Evolutionary conservation across 2,888 invertebrate genomes (phyloP), one percentile per base, ranked within the genome.

Genomic region (Pocota personata): DNA sequence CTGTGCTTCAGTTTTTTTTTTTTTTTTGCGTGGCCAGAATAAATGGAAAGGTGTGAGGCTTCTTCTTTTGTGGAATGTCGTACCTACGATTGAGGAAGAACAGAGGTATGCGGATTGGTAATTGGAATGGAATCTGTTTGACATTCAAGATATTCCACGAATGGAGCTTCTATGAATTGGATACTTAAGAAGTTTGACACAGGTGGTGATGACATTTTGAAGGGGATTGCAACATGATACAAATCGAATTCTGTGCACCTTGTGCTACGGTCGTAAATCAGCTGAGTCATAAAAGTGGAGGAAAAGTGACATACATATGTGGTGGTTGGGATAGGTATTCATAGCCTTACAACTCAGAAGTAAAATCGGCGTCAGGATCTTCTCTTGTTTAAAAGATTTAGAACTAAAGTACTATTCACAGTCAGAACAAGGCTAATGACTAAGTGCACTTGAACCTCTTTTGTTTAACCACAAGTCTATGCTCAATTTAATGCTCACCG

Each of bases 101-200:
- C 48, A 55, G n/a, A 78, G 60, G 71, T 78, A 64, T 71, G 55
- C 35, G 62, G 62, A 77, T 69, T 77, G 60, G 78, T 62, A 72
- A 79, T 72, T 62, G 64, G 64, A 75, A 75, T 75, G 64, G 71
- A 79, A 79, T 71, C 78, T 72, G 72, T 57, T 79, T 72, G 78
- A 57, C 55, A 79, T 57, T 57, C 46, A 78, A 27, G 64, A 72
- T 79, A 79, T 72, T 64, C 64, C 8, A 71, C 52, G 35, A 69
- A 78, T 46, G 62, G 78, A 37, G n/a, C 46, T 78, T 64, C 72
- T 64, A 73, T 73, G 66, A 60, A 80, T 80, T 73, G 80, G 58
- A 66, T 57, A 72, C 78, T 79, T 72, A 72, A 27, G 27, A 14
- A 58, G 46, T 67, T 73, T 16, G 40, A 66, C 72, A 50, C 79